Evolutionary conservation across 1,140 invertebrate species (phyloP), one percentile per base, ranked within the genome.

Genomic region (Papilio polyxenes): DNA sequence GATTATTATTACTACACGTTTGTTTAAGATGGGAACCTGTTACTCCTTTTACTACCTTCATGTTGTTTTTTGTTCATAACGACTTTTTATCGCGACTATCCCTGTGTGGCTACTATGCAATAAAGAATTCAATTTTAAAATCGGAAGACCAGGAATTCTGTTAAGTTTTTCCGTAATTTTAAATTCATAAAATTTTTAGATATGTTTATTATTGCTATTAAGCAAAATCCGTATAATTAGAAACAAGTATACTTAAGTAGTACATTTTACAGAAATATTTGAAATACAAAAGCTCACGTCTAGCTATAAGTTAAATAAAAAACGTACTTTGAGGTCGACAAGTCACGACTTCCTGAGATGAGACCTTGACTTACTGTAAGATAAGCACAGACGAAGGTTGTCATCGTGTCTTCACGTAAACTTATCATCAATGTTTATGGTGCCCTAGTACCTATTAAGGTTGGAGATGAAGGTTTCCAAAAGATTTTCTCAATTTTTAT

Each of bases 321-420:
- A 80, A 40, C 56, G 17, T 49, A 59, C n/a, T 69, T 40, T 80
- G 62, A 80, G 62, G 78, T 80, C 78, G 62, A 69, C 78, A 17
- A 80, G 78, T 80, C 78, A 40, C 77, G 78, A 80, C 78, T 80
- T 80, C 78, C 78, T 80, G 78, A 40, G 56, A 20, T 80, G 17
- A 48, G n/a, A 80, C 78, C 78, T 80, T 80, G 78, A 65, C 62
- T 69, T 11, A 23, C 11, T 23, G 0, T 62, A 31, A 44, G 23
- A 56, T 79, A 40, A 15, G 75, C 31, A 23, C 40, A 51, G 3
- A 20, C 49, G 75, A 56, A 77, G 75, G 75, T 77, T 53, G 65
- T 40, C 31, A 37, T 15, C 13, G 31, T 37, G 65, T 72, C 65
- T 72, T 72, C 31, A 72, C 31, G 65, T 40, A 72, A 37, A 13